Base-by-base conservation (phyloP, 2,888 invertebrate species). In the Ectemnius continuus region DNA sequence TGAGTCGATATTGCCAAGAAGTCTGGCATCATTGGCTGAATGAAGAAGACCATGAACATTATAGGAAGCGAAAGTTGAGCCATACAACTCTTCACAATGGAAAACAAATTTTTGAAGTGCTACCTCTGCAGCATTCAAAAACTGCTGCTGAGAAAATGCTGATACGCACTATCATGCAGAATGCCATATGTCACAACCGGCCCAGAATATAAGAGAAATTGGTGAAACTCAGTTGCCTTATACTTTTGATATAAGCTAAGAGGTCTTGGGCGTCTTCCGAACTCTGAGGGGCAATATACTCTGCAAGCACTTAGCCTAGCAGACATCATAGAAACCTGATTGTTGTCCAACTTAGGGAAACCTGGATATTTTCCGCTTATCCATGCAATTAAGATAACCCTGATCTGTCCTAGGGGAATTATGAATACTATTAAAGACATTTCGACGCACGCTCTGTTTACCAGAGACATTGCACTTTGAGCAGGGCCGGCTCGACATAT, bases 21-120 rank as follows among this genome's bases (percentile, higher is more conserved):
- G 36, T 36, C 36, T 36, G 8, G 6, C 36, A 36, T 36, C 36
- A 36, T 36, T 11, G 52, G 52, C 48, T 8, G 52, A 6, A 56
- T 63, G 63, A 0, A 63, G 28, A 1, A 28, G 28, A 5, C 63
- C 63, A 28, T 63, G 52, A 1, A 57, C 64, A 45, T 56, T 64
- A 61, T 61, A 61, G 0, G 36, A 16, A 2, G 11, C n/a, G 4
- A 61, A 61, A 46, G 28, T 36, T 16, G 16, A 18, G 16, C 61
- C 61, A 18, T 61, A 61, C 16, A 61, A 45, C 26, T 61, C 61
- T 61, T 61, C 45, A 5, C 3, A 6, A 11, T 46, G 61, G 2
- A 61, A 11, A 61, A 61, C 20, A 18, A 61, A 61, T 18, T 61
- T 61, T n/a, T 61, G 61, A 16, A 61, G 6, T 2, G 11, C 45